Evolutionary conservation across 2,113 vertebrate species (phyloP), one percentile per base, ranked within the genome.

Genomic region (Dromas ardeola): DNA sequence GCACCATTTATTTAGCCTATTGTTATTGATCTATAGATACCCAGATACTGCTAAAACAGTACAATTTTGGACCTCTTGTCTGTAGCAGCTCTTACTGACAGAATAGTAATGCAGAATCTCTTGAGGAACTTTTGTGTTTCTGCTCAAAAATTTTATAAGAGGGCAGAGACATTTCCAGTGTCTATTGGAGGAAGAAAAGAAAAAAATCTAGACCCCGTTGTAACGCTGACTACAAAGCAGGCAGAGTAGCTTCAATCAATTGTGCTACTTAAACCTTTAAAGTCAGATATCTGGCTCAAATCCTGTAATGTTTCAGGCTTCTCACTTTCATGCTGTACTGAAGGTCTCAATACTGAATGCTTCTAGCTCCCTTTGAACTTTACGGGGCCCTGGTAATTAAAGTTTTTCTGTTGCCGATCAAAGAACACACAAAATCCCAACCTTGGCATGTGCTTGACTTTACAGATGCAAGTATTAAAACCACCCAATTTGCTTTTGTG

Each of bases 381-480:
- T 22, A 47, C 3, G 4, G 49, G 38, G 13, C 16, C 15, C 43
- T 82, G 34, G 47, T 72, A 80, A 47, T 36, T 15, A 18, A 59
- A 36, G 26, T 58, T 85, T 71, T 76, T 47, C 59, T n/a, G 5
- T 74, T 87, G 49, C 17, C 2, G 2, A n/a, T 69, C 45, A 43
- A 34, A 78, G 55, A 89, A 73, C 34, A 21, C 12, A 52, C 21
- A 69, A 76, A 30, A 5, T 5, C 5, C 40, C 12, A 11, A 26
- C 79, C 55, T 95, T 84, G 92, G 47, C 90, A 81, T 74, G 82
- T 93, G 88, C 92, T 94, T 95, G 40, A 92, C 92, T 81, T 79
- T 43, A 86, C 23, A 79, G 77, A 30, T 71, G 32, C 5, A 43
- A n/a, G 16, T 29, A 23, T 40, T 15, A 69, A 20, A 56, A 3